Evolutionary conservation across 1,140 invertebrate genomes (phyloP).

Genomic region (Magallana angulata): DNA sequence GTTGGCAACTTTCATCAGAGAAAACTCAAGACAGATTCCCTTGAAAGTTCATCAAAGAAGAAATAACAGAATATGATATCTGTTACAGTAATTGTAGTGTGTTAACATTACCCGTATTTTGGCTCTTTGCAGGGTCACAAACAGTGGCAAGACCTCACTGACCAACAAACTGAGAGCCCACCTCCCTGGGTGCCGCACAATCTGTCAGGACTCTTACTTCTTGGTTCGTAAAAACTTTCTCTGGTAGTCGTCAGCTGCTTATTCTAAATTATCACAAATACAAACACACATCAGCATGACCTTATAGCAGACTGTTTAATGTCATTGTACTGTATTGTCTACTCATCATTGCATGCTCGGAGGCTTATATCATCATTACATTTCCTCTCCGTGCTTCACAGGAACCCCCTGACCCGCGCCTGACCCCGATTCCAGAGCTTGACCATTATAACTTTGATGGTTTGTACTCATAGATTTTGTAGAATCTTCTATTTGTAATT

Average conservation of each 20-base stretch:
- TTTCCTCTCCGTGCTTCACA: slow-evolving; percentile 27
- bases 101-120: no score
- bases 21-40: no score
- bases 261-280: no score
- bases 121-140: slow-evolving; percentile 64
- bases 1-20: no score
- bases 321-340: not conserved
- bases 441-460: slow-evolving; percentile 71
- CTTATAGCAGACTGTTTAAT: no score
- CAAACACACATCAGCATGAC: no score
- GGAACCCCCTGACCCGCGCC: slow-evolving; percentile 60
- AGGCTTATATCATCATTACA: not conserved
- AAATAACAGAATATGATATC: no score
- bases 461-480: slow-evolving; percentile 48
- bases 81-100: no score
- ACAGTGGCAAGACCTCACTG: slow-evolving; percentile 69
- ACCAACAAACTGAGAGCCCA: slow-evolving; percentile 56
- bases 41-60: no score
- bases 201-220: slow-evolving; percentile 68
- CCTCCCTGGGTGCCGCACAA: slow-evolving; percentile 54
- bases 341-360: not conserved
- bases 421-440: slow-evolving; percentile 60
- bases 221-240: slow-evolving; percentile 42
- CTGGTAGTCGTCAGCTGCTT: no score
- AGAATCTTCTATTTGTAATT: no score